Conservation (phyloP, 1,140 invertebrate species). For the Papilio xuthus region DNA sequence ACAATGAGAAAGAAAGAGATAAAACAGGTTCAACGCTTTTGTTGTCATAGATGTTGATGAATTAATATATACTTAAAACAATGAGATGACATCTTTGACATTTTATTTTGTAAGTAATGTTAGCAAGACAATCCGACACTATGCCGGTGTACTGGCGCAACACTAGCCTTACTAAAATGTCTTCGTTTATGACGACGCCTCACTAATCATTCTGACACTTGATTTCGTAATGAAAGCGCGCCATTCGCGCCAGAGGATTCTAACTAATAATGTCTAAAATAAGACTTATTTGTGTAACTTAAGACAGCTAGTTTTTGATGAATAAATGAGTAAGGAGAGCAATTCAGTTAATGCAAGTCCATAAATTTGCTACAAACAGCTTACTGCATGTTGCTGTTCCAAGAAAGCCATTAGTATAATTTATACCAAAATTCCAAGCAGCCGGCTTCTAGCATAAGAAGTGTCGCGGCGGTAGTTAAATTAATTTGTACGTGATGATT, state of each 20-base stretch:
- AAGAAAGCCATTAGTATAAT: conserved; percentile 40
- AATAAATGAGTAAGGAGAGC: conserved; percentile 29
- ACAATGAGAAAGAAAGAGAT: not conserved
- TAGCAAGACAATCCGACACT: no score
- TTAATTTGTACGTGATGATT: conserved; percentile 28
- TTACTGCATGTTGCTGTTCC: conserved; percentile 37
- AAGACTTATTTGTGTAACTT: not conserved
- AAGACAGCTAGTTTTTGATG: conserved; percentile 15
- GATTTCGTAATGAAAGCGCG: no score
- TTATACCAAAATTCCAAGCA: conserved; percentile 32
- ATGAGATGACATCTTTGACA: no score
- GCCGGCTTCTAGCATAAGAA: conserved; percentile 28
- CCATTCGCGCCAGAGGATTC: no score
- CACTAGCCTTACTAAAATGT: no score
- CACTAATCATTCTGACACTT: no score
- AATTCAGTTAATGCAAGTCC: conserved; percentile 34
- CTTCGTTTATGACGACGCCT: no score
- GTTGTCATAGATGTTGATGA: no score
- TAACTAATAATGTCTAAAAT: no score
- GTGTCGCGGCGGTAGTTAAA: conserved; percentile 17
- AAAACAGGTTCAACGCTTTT: not conserved
- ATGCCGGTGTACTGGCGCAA: no score
- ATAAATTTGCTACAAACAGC: conserved; percentile 38
- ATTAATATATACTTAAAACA: no score
- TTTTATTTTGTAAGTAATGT: not conserved